phyloP scores from a whole-genome alignment of 2,888 invertebrate genomes.

The Piscicola geometra region DNA sequence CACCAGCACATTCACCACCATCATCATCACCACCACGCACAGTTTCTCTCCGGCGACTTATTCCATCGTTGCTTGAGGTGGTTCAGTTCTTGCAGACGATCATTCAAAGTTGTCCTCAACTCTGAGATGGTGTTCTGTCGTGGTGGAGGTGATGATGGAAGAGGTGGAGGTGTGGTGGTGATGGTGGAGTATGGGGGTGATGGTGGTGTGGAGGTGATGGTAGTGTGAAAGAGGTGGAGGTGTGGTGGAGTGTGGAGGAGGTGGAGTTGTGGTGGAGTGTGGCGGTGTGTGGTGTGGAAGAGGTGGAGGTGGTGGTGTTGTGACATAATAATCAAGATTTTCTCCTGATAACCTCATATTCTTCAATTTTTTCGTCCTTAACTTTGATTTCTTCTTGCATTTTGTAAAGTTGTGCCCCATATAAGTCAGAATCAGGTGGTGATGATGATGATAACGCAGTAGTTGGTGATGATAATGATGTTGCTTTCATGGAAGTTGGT shows the following conservation, averaged over 20 bases:
- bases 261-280: neutral
- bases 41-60: slow-evolving; percentile 47
- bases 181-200: neutral
- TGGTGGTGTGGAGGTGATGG: neutral
- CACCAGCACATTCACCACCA: no score
- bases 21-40: slow-evolving; percentile 39
- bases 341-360: slow-evolving; percentile 8
- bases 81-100: slow-evolving; percentile 53
- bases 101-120: slow-evolving; percentile 49
- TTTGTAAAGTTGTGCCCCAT: neutral
- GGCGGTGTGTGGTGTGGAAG: neutral
- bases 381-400: neutral
- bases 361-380: neutral
- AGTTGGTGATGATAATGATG: neutral
- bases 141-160: neutral
- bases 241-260: neutral
- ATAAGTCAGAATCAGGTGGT: neutral
- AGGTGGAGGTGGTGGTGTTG: neutral
- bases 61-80: slow-evolving; percentile 45
- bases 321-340: neutral
- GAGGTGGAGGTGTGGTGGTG: neutral
- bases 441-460: neutral
- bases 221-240: neutral
- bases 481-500: no score
- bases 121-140: slow-evolving; percentile 52